Percentiles rank a stretch among this genome's conserved stretches.
Evolutionary conservation across 2,113 vertebrate species (phyloP).

Genomic region (pig (Sus scrofa)): T2T-Sscrofa CM000814.6:144520501-144521000

Average conservation of each 20-base stretch:
- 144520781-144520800: not conserved
- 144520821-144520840: too few relatives aligned
- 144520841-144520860: not conserved
- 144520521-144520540: not conserved
- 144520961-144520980: not conserved
- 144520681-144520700: too few relatives aligned
- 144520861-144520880: not conserved
- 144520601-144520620: fast-evolving
- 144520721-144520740: too few relatives aligned
- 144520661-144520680: fast-evolving
- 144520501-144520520: too few relatives aligned
- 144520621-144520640: not conserved
- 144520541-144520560: fast-evolving
- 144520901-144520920: not conserved
- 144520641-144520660: fast-evolving
- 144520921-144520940: not conserved
- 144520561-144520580: not conserved
- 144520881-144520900: not conserved
- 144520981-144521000: not conserved
- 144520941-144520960: not conserved
- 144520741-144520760: fast-evolving
- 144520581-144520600: not conserved
- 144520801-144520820: not conserved
- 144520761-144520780: not conserved
- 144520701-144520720: not conserved